A percentile compares a stretch with the other conserved stretches of the same genome.
Evolutionary conservation across 2,797 vertebrate species (phyloP).

Genomic region (Rhinichthys osculus): DNA sequence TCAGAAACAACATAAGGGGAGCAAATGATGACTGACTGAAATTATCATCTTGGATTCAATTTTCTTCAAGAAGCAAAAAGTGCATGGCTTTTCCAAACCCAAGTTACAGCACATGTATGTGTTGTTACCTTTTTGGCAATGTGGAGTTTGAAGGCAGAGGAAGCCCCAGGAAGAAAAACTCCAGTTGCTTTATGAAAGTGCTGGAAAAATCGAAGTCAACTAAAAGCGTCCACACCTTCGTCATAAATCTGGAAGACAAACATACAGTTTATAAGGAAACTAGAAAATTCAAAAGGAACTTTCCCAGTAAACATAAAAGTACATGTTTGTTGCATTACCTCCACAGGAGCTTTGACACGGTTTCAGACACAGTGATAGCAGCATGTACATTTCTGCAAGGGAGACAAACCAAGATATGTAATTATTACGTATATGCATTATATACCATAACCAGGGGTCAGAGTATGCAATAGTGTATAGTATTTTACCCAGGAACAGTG

Average conservation of each 20-base stretch:
- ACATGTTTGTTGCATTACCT: slow-evolving; percentile 16
- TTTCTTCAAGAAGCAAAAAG: background rate
- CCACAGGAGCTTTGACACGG: slow-evolving; percentile 13
- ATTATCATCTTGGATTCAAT: background rate
- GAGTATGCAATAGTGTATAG: slow-evolving; percentile 8
- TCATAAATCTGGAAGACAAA: slow-evolving; percentile 55
- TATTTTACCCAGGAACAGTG: slow-evolving; percentile 69
- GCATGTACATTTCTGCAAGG: slow-evolving; percentile 31
- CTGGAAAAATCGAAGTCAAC: slow-evolving; percentile 49
- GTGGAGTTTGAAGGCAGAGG: slow-evolving; percentile 42
- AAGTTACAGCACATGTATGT: background rate
- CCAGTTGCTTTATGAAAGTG: slow-evolving; percentile 57
- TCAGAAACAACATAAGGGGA: background rate
- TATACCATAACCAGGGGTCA: background rate
- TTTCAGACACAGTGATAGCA: background rate
- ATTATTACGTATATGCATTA: background rate
- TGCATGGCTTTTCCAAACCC: background rate
- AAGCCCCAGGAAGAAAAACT: slow-evolving; percentile 52
- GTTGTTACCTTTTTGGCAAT: slow-evolving; percentile 14
- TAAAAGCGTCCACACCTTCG: slow-evolving; percentile 50
- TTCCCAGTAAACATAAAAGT: background rate
- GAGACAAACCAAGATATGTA: background rate
- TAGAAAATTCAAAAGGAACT: background rate
- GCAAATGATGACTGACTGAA: background rate
- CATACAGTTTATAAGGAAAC: background rate